These are phyloP conservation scores for Strigamia transsilvanica DNA, from an alignment of 2,888 invertebrate species.

Conservation along the genomic window DNA sequence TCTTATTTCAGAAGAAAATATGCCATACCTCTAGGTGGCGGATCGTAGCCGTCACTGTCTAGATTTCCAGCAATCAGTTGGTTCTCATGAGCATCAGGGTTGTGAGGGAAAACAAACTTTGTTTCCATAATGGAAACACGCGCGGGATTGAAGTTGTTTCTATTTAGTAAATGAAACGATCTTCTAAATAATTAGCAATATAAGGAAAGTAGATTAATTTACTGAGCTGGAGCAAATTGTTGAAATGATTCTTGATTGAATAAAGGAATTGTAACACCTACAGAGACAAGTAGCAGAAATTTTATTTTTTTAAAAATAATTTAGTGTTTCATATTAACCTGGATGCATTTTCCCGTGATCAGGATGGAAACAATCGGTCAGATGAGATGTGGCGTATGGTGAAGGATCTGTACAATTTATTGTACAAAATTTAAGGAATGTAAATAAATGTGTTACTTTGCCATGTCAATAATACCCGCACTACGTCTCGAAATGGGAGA, in stretches of 20 bases:
- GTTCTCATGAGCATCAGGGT: neutral
- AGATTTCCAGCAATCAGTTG: neutral
- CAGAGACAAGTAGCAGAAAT: neutral
- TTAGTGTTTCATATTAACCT: neutral
- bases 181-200: neutral
- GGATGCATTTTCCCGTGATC: neutral
- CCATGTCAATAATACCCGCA: too few species aligned
- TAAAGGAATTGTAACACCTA: neutral
- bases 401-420: neutral
- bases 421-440: neutral
- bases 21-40: neutral
- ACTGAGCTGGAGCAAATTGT: neutral
- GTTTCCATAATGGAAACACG: neutral
- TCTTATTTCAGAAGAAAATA: too few species aligned
- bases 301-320: neutral
- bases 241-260: neutral
- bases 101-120: neutral
- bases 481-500: neutral
- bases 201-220: neutral
- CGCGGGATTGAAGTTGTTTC: neutral
- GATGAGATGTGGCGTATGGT: neutral
- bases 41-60: constrained; percentile 32
- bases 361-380: neutral
- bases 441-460: too few species aligned
- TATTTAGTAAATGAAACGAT: neutral